Conservation (phyloP, 2,113 vertebrate genomes). For the Gavialis gangeticus region DNA sequence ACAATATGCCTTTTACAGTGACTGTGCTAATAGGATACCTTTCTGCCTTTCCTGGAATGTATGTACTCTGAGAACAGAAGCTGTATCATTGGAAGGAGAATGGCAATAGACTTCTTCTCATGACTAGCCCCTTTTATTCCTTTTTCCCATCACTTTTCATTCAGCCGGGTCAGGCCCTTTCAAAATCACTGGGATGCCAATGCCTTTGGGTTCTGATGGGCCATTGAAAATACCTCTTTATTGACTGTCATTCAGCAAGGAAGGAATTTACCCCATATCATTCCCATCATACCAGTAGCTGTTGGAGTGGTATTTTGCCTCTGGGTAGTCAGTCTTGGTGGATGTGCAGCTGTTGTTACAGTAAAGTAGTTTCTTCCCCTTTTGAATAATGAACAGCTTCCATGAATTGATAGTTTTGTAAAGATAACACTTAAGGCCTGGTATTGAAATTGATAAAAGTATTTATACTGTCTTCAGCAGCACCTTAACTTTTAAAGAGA, state of each 20-base stretch:
- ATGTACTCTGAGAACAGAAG: not conserved
- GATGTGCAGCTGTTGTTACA: constrained; percentile 29
- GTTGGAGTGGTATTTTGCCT: not conserved
- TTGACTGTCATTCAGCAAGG: not conserved
- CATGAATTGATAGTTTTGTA: not conserved
- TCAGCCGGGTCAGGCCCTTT: not conserved
- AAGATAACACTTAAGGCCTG: not conserved
- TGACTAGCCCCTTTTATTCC: not conserved
- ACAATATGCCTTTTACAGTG: not conserved
- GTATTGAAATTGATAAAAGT: not conserved
- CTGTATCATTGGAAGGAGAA: not conserved
- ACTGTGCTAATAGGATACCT: not conserved
- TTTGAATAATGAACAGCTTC: not conserved
- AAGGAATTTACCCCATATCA: not conserved
- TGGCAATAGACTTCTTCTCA: not conserved
- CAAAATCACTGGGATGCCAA: not conserved
- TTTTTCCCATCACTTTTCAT: not conserved
- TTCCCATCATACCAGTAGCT: not conserved
- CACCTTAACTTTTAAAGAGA: not conserved
- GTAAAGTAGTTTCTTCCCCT: not conserved
- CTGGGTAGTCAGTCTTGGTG: not conserved
- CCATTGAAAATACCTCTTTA: not conserved
- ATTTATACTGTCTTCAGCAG: not conserved
- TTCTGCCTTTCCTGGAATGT: not conserved
- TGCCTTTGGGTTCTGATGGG: not conserved